A percentile compares a stretch with the other conserved stretches of the same genome.
phyloP scores from a whole-genome alignment of 2,888 invertebrate species.

The Cheilosia impressa region DNA sequence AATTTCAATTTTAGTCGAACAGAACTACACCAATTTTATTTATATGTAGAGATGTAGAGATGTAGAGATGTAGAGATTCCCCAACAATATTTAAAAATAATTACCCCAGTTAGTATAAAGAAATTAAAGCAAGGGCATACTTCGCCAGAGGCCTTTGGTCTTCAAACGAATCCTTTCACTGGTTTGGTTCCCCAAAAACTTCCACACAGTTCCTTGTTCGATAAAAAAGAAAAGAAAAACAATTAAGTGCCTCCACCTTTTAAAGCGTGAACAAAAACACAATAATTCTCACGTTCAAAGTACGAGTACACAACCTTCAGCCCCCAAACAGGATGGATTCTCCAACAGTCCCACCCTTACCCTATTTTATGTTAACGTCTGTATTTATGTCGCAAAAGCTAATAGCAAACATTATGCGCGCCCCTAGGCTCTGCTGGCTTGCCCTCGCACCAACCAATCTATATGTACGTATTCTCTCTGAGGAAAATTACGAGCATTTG shows the following conservation, averaged over 20 bases:
- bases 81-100: too few relatives aligned
- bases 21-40: too few relatives aligned
- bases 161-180: too few relatives aligned
- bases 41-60: too few relatives aligned
- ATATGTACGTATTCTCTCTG: background rate
- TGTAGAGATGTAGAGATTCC: too few relatives aligned
- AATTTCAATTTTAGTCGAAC: too few relatives aligned
- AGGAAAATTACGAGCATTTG: constrained; percentile 34
- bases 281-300: too few relatives aligned
- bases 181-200: background rate
- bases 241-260: constrained; percentile 25
- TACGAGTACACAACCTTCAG: too few relatives aligned
- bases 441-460: background rate
- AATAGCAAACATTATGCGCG: constrained; percentile 47
- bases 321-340: background rate
- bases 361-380: background rate
- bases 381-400: constrained; percentile 39
- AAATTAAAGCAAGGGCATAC: too few relatives aligned
- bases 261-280: background rate
- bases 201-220: background rate
- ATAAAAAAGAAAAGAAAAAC: background rate
- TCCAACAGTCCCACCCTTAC: background rate
- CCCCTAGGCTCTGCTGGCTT: background rate
- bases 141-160: too few relatives aligned
- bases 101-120: too few relatives aligned